Percentiles rank a stretch among this genome's conserved stretches.
Conservation (phyloP, 2,113 vertebrate species). For the Arvicanthis niloticus region DNA sequence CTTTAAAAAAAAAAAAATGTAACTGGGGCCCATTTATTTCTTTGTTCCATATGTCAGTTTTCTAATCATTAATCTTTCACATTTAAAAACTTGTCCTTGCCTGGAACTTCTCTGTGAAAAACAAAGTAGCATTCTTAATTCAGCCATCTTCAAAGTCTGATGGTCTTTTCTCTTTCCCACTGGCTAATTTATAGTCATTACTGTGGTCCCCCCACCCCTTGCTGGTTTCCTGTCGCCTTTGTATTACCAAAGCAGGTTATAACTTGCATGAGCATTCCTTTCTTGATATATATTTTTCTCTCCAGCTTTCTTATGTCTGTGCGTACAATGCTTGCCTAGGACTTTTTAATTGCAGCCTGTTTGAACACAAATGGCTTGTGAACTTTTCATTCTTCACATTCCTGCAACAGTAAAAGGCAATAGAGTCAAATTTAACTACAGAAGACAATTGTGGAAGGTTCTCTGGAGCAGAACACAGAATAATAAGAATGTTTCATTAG, state of each 20-base stretch:
- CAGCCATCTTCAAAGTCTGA: background rate
- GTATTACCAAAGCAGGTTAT: slow-evolving; percentile 31
- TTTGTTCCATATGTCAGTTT: slow-evolving; percentile 48
- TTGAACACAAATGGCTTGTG: slow-evolving; percentile 72
- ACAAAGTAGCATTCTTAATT: background rate
- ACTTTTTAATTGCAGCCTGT: slow-evolving; percentile 76
- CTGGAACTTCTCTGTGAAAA: slow-evolving; percentile 60
- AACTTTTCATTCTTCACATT: slow-evolving; percentile 73
- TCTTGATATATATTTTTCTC: slow-evolving; percentile 16
- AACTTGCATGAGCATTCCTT: slow-evolving; percentile 35
- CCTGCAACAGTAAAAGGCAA: slow-evolving; percentile 66
- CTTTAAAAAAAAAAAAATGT: background rate
- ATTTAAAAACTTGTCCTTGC: slow-evolving; percentile 50
- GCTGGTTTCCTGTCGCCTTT: slow-evolving; percentile 1
- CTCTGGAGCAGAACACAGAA: slow-evolving; percentile 67
- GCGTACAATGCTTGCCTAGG: slow-evolving; percentile 47
- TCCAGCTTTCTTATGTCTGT: slow-evolving; percentile 61
- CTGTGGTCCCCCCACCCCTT: background rate
- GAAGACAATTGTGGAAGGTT: slow-evolving; percentile 62
- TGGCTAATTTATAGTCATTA: slow-evolving; percentile 39
- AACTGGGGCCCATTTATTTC: slow-evolving; percentile 25
- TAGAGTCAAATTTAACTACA: slow-evolving; percentile 70
- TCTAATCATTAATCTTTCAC: slow-evolving; percentile 42
- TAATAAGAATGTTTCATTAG: slow-evolving; percentile 66
- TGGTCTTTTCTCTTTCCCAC: slow-evolving; percentile 47